phyloP scores from a whole-genome alignment of 2,888 invertebrate genomes.

The Nipponacmea schrenckii region DNA sequence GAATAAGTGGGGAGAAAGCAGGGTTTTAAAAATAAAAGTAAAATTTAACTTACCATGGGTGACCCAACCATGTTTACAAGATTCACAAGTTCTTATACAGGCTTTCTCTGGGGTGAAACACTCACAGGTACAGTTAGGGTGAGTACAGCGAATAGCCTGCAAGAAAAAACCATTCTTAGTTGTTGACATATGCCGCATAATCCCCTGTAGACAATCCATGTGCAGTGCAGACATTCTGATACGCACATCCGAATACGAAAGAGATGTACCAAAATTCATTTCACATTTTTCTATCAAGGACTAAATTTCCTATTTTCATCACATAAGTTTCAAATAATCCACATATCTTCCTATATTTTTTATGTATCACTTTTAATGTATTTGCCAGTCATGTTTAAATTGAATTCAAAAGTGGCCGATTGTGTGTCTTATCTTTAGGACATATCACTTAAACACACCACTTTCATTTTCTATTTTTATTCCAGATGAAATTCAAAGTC shows the following conservation, averaged over 20 bases:
- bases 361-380: too few relatives aligned
- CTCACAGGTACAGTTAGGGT: constrained; percentile 76
- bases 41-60: constrained; percentile 75
- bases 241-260: not conserved
- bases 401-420: too few relatives aligned
- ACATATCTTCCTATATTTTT: too few relatives aligned
- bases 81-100: constrained; percentile 77
- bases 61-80: constrained; percentile 81
- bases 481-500: too few relatives aligned
- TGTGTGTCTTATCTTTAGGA: too few relatives aligned
- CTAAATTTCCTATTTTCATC: not conserved
- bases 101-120: constrained; percentile 78
- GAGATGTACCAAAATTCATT: not conserved
- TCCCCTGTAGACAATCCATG: not conserved
- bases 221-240: constrained; percentile 1
- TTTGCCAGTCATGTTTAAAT: too few relatives aligned
- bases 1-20: too few relatives aligned
- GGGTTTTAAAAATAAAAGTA: constrained; percentile 8
- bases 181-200: constrained; percentile 14
- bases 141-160: constrained; percentile 73
- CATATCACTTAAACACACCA: too few relatives aligned
- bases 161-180: constrained; percentile 45
- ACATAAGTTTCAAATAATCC: not conserved
- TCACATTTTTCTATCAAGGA: not conserved
- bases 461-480: too few relatives aligned